Evolutionary conservation across 2,797 vertebrate species (phyloP).

Genomic region (Darevskia nairensis): DNA sequence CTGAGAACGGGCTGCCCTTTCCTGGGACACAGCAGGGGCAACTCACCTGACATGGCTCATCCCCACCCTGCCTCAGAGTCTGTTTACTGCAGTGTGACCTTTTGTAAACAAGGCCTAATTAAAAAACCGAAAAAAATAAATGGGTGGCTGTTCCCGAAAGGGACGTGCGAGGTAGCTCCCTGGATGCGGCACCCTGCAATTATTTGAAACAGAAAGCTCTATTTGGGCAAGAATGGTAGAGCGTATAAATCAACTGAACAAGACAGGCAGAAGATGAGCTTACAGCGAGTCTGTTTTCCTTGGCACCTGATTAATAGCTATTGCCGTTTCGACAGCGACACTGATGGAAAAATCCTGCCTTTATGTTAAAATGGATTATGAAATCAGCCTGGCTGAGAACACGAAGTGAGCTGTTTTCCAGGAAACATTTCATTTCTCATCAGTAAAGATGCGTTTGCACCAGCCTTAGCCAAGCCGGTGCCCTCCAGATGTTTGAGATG

Average conservation of each 20-base stretch:
- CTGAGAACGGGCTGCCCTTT: too few relatives aligned
- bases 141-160: not conserved
- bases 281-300: not conserved
- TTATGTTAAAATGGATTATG: constrained; percentile 13
- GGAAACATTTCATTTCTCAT: not conserved
- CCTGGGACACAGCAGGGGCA: not conserved
- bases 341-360: constrained; percentile 20
- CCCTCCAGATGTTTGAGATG: not conserved
- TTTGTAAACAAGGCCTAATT: too few relatives aligned
- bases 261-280: constrained; percentile 14
- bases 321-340: not conserved
- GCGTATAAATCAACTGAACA: not conserved
- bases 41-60: not conserved
- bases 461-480: not conserved
- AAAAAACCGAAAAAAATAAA: not conserved
- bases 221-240: not conserved
- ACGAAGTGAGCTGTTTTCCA: not conserved
- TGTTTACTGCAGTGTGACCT: too few relatives aligned
- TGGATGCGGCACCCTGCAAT: not conserved
- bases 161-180: not conserved
- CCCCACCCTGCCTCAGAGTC: not conserved
- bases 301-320: not conserved
- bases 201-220: not conserved
- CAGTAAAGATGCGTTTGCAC: not conserved
- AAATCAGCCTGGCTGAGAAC: not conserved